Evolutionary conservation across 1,140 invertebrate species (phyloP), one percentile per base, ranked within the genome.

Genomic region (Heliothis virescens): DNA sequence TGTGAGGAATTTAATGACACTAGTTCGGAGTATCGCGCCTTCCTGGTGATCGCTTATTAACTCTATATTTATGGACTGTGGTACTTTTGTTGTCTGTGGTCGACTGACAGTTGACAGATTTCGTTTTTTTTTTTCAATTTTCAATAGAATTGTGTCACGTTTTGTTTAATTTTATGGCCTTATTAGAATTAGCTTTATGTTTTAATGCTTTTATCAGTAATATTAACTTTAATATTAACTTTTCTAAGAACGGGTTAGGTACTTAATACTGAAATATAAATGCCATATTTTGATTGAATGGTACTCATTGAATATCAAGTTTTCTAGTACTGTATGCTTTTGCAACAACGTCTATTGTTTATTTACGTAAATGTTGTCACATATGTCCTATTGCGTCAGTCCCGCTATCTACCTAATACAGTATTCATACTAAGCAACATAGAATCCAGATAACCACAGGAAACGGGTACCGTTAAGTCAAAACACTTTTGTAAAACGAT

Each of bases 1-100:
- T 94, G 93, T 92, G 89, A 92, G 87, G 92, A 94, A 93, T 94
- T 93, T 93, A 94, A 94, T 94, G 90, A 89, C 87, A 87, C 83
- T 71, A 88, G 82, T 93, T 93, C 92, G 87, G 87, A 87, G 91
- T 92, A 93, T 84, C 83, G 86, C 86, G 87, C 89, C 91, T 94
- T 94, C 91, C 92, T 93, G 91, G 91, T 94, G 87, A 80, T 83
- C 83, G 88, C 85, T 88, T 88, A 90, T 82, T 91, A 92, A 88
- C 16, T 52, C 18, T 47, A 57, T 57, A 69, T 57, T 16, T 78
- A 69, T 69, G 26, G 34, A 34, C 53, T 50, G 52, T 69, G 18
- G 50, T 10, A 50, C 86, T 86, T 89, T 88, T 88, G 91, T 91
- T 91, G 86, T 92, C 87, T 90, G 89, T 82, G 83, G 63, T 62